Conservation (phyloP, 2,113 vertebrate genomes). For the Columba livia region DNA sequence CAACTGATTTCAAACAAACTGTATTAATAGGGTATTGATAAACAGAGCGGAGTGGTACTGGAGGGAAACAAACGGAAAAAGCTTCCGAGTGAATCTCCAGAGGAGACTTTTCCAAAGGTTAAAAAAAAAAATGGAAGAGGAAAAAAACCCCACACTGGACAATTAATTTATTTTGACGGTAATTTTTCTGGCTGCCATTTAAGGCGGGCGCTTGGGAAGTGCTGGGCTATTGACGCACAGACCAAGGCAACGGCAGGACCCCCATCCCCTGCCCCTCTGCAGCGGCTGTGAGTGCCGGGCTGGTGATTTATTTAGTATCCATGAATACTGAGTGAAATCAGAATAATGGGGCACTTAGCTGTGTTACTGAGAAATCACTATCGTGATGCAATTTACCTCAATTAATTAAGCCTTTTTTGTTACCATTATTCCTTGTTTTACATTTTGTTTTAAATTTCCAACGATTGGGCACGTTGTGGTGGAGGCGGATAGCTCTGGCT, state of each 20-base stretch:
- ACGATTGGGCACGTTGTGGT: slow-evolving; percentile 21
- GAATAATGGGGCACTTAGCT: slow-evolving; percentile 72
- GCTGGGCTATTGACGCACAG: slow-evolving; percentile 7
- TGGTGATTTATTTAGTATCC: slow-evolving; percentile 62
- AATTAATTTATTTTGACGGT: background rate
- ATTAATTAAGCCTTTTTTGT: slow-evolving; percentile 71
- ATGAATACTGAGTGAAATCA: slow-evolving; percentile 64
- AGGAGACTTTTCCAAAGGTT: background rate
- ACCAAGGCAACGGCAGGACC: slow-evolving; percentile 15
- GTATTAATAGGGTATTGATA: slow-evolving; percentile 34
- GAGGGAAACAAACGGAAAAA: background rate
- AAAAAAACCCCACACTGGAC: background rate
- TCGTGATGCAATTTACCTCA: slow-evolving; percentile 71
- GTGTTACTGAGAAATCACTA: slow-evolving; percentile 68
- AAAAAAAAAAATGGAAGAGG: background rate
- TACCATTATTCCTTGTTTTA: slow-evolving; percentile 71
- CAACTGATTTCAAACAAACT: background rate
- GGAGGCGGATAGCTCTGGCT: slow-evolving; percentile 11
- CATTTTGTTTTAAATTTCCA: slow-evolving; percentile 69
- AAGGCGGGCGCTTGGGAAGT: background rate
- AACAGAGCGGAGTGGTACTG: background rate
- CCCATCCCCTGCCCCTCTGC: slow-evolving; percentile 35
- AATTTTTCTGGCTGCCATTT: slow-evolving; percentile 32
- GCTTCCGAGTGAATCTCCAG: slow-evolving; percentile 16
- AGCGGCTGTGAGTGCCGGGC: slow-evolving; percentile 7